phyloP scores from a whole-genome alignment of 2,113 vertebrate species.

The Clarias magur region DNA sequence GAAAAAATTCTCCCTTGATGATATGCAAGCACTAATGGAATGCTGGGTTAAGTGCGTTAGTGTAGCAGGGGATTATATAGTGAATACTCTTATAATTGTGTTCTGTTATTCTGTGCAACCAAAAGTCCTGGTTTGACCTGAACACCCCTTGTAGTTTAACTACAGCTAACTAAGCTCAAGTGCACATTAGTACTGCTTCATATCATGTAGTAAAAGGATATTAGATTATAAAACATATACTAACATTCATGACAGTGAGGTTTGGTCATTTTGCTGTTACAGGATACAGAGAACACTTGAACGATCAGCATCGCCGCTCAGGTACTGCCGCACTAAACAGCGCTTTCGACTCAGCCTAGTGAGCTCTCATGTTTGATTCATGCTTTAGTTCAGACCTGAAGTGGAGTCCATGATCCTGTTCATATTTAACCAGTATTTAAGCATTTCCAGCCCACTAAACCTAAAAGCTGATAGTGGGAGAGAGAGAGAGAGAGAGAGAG shows the following conservation, averaged over 20 bases:
- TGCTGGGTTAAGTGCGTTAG: too few relatives aligned
- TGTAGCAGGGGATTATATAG: too few relatives aligned
- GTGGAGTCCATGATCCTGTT: slow-evolving; percentile 39
- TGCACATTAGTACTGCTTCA: neutral
- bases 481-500: neutral
- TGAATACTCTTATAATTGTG: too few relatives aligned
- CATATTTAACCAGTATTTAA: slow-evolving; percentile 49
- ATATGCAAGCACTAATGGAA: too few relatives aligned
- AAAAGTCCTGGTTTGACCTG: too few relatives aligned
- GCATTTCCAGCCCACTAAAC: slow-evolving; percentile 53
- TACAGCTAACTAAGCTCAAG: neutral
- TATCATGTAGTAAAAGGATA: slow-evolving; percentile 8
- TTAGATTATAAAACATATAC: slow-evolving; percentile 1
- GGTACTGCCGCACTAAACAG: slow-evolving; percentile 63
- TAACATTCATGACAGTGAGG: slow-evolving; percentile 1
- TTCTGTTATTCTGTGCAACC: too few relatives aligned
- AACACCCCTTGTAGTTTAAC: neutral
- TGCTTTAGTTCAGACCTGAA: slow-evolving; percentile 5
- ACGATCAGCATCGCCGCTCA: slow-evolving; percentile 65
- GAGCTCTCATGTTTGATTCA: slow-evolving; percentile 34
- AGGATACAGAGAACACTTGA: slow-evolving; percentile 36
- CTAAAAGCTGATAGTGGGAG: slow-evolving; percentile 49
- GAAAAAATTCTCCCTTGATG: too few relatives aligned
- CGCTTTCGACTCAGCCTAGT: slow-evolving; percentile 17
- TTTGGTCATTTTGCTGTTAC: neutral